These are phyloP conservation scores for Agriotes lineatus DNA, from an alignment of 2,888 invertebrate genomes.

Conservation along the genomic window DNA sequence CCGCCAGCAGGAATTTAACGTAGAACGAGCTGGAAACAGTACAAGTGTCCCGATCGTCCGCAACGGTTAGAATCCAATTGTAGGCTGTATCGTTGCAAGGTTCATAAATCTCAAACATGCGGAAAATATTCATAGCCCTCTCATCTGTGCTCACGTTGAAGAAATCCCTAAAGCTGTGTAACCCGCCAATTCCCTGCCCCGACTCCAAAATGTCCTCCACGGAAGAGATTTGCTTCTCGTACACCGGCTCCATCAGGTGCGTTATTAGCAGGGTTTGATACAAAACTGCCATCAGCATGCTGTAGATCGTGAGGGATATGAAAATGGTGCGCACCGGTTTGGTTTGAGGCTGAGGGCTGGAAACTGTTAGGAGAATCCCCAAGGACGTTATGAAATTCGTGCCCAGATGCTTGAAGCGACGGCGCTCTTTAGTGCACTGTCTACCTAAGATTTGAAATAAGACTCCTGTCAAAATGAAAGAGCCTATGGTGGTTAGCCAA, in stretches of 20 bases:
- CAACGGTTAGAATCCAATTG: conserved; percentile 48
- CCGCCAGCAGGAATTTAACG: conserved; percentile 46
- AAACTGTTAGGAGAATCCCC: conserved; percentile 66
- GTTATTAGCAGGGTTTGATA: conserved; percentile 73
- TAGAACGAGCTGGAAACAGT: conserved; percentile 52
- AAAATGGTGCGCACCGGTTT: conserved; percentile 70
- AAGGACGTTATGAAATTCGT: conserved; percentile 47
- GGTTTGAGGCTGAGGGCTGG: conserved; percentile 68
- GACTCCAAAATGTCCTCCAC: conserved; percentile 68
- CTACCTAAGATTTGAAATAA: conserved; percentile 42
- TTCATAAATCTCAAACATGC: conserved; percentile 46
- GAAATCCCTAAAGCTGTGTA: conserved; percentile 64
- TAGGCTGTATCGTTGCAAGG: conserved; percentile 47
- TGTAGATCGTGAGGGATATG: conserved; percentile 68
- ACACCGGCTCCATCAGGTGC: conserved; percentile 70
- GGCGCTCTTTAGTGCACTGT: conserved; percentile 15
- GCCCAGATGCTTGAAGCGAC: conserved; percentile 35
- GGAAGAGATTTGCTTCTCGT: conserved; percentile 69
- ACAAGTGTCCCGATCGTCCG: conserved; percentile 48
- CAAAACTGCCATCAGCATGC: conserved; percentile 68
- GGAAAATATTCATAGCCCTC: conserved; percentile 43
- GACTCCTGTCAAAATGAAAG: conserved; percentile 56
- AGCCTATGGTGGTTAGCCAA: conserved; percentile 67
- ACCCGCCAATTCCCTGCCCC: conserved; percentile 67
- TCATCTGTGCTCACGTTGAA: conserved; percentile 51